Evolutionary conservation across 2,797 vertebrate genomes (phyloP), one percentile per base, ranked within the genome.

Genomic region (Champsocephalus gunnari): DNA sequence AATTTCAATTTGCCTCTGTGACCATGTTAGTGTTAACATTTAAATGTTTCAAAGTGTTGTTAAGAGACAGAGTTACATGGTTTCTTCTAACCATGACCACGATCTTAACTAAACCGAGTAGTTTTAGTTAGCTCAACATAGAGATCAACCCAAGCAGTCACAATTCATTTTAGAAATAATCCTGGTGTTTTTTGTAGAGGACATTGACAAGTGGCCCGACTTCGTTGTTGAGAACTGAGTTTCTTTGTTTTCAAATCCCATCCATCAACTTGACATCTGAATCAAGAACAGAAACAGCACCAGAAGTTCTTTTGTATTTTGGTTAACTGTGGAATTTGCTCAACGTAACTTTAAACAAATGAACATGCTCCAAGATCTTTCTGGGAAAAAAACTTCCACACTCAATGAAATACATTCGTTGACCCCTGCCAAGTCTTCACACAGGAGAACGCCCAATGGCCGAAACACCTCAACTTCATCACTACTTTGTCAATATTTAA

Each of bases 401-500:
- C 45, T 75, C 7, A 57, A 41, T 65, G 19, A 48, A 69, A 65
- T 10, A 28, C 7, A 28, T 64, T 59, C 43, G 32, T 68, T 81
- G 55, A 82, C 56, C 64, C 49, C 17, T 64, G 21, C 13, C 48
- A 70, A 47, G 54, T 61, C 61, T 75, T 11, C 43, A 51, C 56
- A 71, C 9, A 24, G 11, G 43, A 12, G 12, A 55, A 32, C 58
- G 11, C 60, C 24, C 62, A 41, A 59, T 17, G 59, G 21, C 16
- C 66, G n/a, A 76, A 78, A 55, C 68, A 28, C 3, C 13, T 3
- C 17, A 53, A 43, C 54, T 74, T 79, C 63, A 80, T 75, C 34
- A 75, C 53, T 57, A 21, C 56, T 66, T 76, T 66, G 21, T 45
- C 48, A 79, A 79, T 79, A 79, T 86, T 74, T 47, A 16, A 10